phyloP scores from a whole-genome alignment of 2,113 vertebrate species.

The Callocephalon fimbriatum region DNA sequence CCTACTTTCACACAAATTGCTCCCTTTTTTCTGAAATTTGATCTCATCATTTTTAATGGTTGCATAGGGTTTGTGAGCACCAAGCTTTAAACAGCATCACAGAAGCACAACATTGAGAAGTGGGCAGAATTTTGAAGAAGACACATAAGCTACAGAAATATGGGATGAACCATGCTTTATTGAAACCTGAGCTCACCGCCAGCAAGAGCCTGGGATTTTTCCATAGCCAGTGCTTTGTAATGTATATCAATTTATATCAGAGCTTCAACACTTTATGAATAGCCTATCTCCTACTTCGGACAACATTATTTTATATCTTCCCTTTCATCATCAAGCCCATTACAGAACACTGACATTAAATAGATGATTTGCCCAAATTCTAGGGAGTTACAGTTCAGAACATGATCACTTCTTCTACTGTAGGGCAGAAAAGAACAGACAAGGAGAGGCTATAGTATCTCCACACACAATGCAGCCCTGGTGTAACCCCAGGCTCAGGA shows the following conservation, averaged over 20 bases:
- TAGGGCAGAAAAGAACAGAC: not conserved
- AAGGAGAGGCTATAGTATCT: accelerated
- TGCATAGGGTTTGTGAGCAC: not conserved
- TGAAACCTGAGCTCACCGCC: not conserved
- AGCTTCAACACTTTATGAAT: not conserved
- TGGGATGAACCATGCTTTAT: not conserved
- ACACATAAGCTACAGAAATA: not conserved
- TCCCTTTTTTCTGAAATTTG: not conserved
- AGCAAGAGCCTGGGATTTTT: not conserved
- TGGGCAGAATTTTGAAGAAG: not conserved
- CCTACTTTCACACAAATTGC: not conserved
- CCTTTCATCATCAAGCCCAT: not conserved
- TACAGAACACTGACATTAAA: not conserved
- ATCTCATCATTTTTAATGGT: not conserved
- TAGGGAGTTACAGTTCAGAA: not conserved
- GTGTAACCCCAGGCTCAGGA: too few relatives aligned
- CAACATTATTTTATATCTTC: not conserved
- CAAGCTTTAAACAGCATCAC: not conserved
- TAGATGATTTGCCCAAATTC: not conserved
- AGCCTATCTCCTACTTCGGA: not conserved
- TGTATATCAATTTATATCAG: not conserved
- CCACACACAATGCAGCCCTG: not conserved
- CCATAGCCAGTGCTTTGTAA: not conserved
- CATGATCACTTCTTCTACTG: not conserved
- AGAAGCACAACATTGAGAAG: not conserved